Base-by-base conservation (phyloP, 2,113 vertebrate species). In the Dromas ardeola region DNA sequence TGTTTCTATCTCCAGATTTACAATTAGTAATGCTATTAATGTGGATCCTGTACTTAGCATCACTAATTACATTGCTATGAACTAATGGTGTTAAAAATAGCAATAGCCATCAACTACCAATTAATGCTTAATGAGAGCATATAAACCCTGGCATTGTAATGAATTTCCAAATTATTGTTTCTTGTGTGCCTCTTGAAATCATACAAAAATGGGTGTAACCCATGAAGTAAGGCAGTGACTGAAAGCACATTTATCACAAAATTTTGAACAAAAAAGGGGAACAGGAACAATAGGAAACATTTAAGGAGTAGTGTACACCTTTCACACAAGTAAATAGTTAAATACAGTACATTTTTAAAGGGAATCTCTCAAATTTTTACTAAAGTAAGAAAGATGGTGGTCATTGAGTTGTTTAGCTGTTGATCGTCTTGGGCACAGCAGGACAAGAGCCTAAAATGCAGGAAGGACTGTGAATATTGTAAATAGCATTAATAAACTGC, bases 1-100 rank as follows among this genome's bases (percentile, higher is more conserved):
- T 96, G 95, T 97, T 98, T 97, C 98, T 98, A 97, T 97, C 98
- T 98, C 97, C 96, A 98, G 98, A 98, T 98, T 98, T 98, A 98
- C 98, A 98, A 98, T 98, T 98, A 98, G 98, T 98, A 98, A 98
- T 97, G 98, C 98, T 98, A 98, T 98, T 98, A 98, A 98, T 98
- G 98, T 97, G 98, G 98, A 98, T 98, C 98, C 98, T 98, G 98
- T 98, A 98, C 98, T 98, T 98, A 98, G 98, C 98, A 98, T 98
- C 98, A 98, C 98, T 98, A 98, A 98, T 98, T 98, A 98, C 98
- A 98, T 93, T 98, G 98, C 98, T 98, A 98, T 98, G 98, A 98
- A 98, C 98, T 98, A 98, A 98, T 98, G 98, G 98, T 97, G 98
- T 98, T 98, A 98, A 98, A 98, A 98, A 98, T 98, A 98, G 98